Base-by-base conservation (phyloP, 2,888 invertebrate species). In the Nomada fucata region DNA sequence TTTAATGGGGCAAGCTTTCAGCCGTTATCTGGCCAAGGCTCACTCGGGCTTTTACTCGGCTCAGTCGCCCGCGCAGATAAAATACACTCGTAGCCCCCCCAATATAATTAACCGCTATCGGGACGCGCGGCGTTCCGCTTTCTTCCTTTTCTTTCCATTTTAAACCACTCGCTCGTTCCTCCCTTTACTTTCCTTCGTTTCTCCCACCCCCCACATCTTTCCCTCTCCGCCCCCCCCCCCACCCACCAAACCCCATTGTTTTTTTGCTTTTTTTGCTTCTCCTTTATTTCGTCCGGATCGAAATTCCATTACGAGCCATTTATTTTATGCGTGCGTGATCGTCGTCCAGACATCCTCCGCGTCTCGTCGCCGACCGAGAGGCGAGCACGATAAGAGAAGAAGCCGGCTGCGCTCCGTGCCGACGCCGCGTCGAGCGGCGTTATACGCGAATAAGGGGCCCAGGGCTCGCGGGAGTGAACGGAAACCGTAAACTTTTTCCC, bases 1-100 rank as follows among this genome's bases (percentile, higher is more conserved):
- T 91, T 92, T 93, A 92, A 92, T 92, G 92, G 92, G 90, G 91
- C 92, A 92, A 92, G 92, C 92, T 92, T 93, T 93, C 92, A 92
- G 87, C 90, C 87, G 91, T 91, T 93, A 93, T 93, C 92, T 91
- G 88, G 85, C 88, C 89, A 88, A 90, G 91, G 89, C 89, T 90
- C 90, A 89, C 88, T 90, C 90, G 88, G 90, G 91, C 91, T 92
- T 89, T 92, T 92, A 92, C 91, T 88, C 90, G 85, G 84, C 89
- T 87, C 86, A 76, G 87, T 85, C 89, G 87, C 89, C 88, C 89
- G 85, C 88, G 79, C 88, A 86, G 91, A 91, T 92, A 92, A 92
- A 91, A 90, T 89, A 90, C 88, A 90, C 89, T 91, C 88, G 88
- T 88, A 84, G 85, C 64, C 23, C 84, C 75, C 80, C 78, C 87